phyloP scores from a whole-genome alignment of 2,888 invertebrate species.

The Pimpla rufipes region DNA sequence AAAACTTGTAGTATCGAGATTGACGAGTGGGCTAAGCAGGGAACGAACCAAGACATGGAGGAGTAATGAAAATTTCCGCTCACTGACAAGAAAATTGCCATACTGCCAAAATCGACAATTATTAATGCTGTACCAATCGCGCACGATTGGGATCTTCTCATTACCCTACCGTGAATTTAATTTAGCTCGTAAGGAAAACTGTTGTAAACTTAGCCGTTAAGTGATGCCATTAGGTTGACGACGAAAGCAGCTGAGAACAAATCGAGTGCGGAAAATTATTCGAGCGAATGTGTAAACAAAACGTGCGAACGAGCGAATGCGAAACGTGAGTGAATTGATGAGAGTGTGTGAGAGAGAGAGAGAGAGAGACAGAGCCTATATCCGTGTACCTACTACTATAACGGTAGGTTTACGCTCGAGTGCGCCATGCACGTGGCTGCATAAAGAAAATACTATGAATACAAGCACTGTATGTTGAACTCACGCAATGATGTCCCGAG shows the following conservation, averaged over 20 bases:
- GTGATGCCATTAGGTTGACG: constrained; percentile 76
- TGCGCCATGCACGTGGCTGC: constrained; percentile 71
- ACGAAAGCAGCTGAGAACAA: constrained; percentile 29
- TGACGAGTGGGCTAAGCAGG: constrained; percentile 66
- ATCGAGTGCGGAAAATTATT: constrained; percentile 36
- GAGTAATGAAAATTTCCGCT: constrained; percentile 78
- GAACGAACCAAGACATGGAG: constrained; percentile 67
- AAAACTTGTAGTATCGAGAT: constrained; percentile 59
- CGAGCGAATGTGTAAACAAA: constrained; percentile 37
- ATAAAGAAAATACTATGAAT: constrained; percentile 72
- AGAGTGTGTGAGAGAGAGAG: constrained; percentile 71
- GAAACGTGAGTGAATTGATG: constrained; percentile 68
- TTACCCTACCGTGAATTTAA: constrained; percentile 82
- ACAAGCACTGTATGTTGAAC: constrained; percentile 81
- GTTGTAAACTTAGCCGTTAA: constrained; percentile 81
- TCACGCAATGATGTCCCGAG: constrained; percentile 80
- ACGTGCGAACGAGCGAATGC: constrained; percentile 51
- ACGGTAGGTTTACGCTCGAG: constrained; percentile 71
- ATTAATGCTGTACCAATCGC: constrained; percentile 81
- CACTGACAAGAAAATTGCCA: constrained; percentile 79
- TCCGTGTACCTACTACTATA: constrained; percentile 75
- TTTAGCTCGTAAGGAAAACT: constrained; percentile 80
- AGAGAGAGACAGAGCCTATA: constrained; percentile 62
- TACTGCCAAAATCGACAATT: constrained; percentile 85
- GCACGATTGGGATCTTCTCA: constrained; percentile 83